Percentiles rank a stretch among this genome's conserved stretches.
phyloP scores from a whole-genome alignment of 2,797 vertebrate species.

The Syndactyla subalaris region DNA sequence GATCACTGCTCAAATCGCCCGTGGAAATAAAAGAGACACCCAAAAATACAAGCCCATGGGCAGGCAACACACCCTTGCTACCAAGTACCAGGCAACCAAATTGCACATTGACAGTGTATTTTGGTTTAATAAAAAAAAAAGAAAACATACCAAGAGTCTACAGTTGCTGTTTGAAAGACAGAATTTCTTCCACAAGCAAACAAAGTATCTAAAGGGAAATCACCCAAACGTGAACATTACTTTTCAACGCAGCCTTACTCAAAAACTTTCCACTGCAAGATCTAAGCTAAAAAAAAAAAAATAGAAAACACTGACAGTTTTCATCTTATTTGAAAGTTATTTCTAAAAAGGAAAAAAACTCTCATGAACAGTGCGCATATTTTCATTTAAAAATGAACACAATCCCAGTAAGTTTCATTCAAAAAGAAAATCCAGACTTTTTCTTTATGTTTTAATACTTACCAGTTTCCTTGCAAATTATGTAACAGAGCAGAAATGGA shows the following conservation, averaged over 20 bases:
- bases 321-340: neutral
- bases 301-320: neutral
- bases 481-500: neutral
- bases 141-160: neutral
- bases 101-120: fast-evolving
- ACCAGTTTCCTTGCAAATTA: neutral
- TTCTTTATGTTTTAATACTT: neutral
- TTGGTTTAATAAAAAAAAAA: neutral
- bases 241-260: neutral
- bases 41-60: neutral
- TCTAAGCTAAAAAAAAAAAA: neutral
- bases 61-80: neutral
- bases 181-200: neutral
- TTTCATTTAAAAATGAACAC: neutral
- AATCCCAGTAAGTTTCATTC: neutral
- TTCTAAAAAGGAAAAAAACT: neutral
- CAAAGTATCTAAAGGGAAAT: neutral
- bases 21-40: neutral
- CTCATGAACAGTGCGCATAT: neutral
- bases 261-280: neutral
- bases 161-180: neutral
- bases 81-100: neutral
- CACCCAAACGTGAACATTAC: neutral
- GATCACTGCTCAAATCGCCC: neutral
- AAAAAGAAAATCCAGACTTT: fast-evolving